Base-by-base conservation (phyloP, 2,113 vertebrate genomes). In the Podocnemis expansa region DNA sequence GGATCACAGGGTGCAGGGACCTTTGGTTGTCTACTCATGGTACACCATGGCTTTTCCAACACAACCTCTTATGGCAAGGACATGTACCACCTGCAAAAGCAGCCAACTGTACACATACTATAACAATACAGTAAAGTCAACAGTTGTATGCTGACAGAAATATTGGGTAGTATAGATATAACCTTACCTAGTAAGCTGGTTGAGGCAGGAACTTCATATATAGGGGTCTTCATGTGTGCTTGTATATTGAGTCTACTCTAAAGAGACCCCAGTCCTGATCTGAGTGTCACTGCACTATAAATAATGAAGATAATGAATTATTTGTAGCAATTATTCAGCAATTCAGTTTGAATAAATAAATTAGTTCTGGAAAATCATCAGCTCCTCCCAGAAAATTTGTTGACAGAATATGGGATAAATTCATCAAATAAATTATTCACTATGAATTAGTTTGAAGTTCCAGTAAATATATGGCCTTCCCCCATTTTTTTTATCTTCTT, bases 401-500 rank as follows among this genome's bases (percentile, higher is more conserved):
- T 63, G 85, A 88, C 56, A 60, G 73, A 76, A 76, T 2, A 52
- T 89, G 85, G 21, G 95, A 94, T 21, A 78, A 88, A 92, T 70
- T 17, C 3, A 93, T 87, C 60, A 92, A 96, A 78, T 91, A 93
- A 38, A 79, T 56, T 85, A 83, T 63, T 54, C 12, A 45, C 5
- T 11, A 49, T 63, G 22, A 95, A 83, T 93, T 85, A 90, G 79
- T 63, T 63, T 17, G 25, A 67, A 95, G 70, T 7, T 31, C 1
- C 0, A 27, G 60, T 92, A 93, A 92, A 93, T 78, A 93, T 19
- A 90, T 83, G 93, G 93, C 52, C 49, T 87, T 63, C 93, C 81
- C 27, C 52, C 38, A 83, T 90, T 87, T 90, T 91, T 83, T 95
- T 91, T 95, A 97, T 58, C 82, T 93, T 78, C 80, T 91, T 88